Conservation (phyloP, 2,888 invertebrate genomes). For the Eristalis intricaria region DNA sequence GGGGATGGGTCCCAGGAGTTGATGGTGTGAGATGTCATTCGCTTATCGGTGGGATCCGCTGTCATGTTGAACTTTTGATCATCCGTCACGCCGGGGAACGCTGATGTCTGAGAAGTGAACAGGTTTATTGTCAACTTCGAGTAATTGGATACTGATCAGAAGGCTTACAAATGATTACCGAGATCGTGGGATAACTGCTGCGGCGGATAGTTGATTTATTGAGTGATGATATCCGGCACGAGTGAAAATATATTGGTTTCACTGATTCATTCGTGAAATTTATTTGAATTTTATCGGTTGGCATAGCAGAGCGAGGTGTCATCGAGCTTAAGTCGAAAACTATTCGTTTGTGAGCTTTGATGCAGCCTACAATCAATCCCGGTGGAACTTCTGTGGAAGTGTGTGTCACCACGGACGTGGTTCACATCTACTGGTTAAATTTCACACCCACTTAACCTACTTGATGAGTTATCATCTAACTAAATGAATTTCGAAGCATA, state of each 20-base stretch:
- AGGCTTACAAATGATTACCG: conserved; percentile 33
- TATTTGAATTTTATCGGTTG: too few species aligned
- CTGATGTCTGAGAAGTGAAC: conserved; percentile 52
- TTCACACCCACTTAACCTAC: too few species aligned
- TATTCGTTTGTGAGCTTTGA: too few species aligned
- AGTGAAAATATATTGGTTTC: neutral
- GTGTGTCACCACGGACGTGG: too few species aligned
- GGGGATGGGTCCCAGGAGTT: conserved; percentile 24
- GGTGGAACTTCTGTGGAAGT: too few species aligned
- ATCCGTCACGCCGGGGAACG: conserved; percentile 34
- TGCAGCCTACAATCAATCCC: too few species aligned
- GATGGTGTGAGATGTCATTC: conserved; percentile 50
- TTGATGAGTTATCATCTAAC: too few species aligned
- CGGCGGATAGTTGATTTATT: conserved; percentile 26
- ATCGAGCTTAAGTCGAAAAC: too few species aligned
- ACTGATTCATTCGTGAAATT: neutral
- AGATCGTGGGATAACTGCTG: neutral
- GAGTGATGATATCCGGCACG: conserved; percentile 6
- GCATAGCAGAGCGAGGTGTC: too few species aligned
- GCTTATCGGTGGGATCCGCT: conserved; percentile 59
- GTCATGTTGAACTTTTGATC: conserved; percentile 45
- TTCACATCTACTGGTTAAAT: too few species aligned
- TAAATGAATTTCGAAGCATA: too few species aligned
- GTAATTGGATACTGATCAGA: conserved; percentile 61
- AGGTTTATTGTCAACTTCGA: conserved; percentile 50